Evolutionary conservation across 2,113 vertebrate species (phyloP).

Genomic region (Oostethus manadensis): DNA sequence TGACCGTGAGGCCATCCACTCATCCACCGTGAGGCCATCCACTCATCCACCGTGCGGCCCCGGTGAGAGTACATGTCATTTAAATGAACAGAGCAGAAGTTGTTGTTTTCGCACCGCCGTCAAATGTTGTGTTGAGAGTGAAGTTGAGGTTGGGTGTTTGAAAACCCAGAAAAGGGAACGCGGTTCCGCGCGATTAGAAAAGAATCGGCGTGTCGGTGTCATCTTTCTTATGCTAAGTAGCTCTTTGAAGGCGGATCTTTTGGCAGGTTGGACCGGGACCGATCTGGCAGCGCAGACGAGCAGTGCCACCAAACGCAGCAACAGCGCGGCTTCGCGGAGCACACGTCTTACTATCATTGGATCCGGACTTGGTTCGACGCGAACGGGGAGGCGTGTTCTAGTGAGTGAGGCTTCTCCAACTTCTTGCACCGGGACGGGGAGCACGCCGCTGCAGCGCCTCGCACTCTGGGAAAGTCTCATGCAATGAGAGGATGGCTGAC

Average conservation of each 20-base stretch:
- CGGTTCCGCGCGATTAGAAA: slow-evolving; percentile 81
- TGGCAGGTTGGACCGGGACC: slow-evolving; percentile 73
- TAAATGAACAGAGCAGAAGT: no score
- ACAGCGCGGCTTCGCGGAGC: neutral
- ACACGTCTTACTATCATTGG: neutral
- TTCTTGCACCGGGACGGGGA: slow-evolving; percentile 29
- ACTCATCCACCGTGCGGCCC: no score
- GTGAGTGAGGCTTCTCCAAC: slow-evolving; percentile 16
- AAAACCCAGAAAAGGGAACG: slow-evolving; percentile 64
- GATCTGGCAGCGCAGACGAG: slow-evolving; percentile 56
- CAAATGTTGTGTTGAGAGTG: slow-evolving; percentile 10
- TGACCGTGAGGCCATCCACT: no score
- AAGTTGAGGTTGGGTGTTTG: slow-evolving; percentile 43
- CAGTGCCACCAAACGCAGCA: slow-evolving; percentile 53
- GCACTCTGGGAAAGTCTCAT: slow-evolving; percentile 27
- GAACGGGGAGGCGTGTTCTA: slow-evolving; percentile 2
- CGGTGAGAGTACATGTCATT: no score
- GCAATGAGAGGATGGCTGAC: slow-evolving; percentile 10
- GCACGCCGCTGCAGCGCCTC: neutral
- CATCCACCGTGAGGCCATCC: no score
- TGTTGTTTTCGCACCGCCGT: neutral
- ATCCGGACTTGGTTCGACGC: neutral
- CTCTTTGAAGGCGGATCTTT: slow-evolving; percentile 84
- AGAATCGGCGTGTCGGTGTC: slow-evolving; percentile 87
- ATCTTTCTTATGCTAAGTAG: slow-evolving; percentile 91